A percentile compares a stretch with the other conserved stretches of the same genome.
phyloP scores from a whole-genome alignment of 2,888 invertebrate species.

The Dasysyrphus albostriatus region DNA sequence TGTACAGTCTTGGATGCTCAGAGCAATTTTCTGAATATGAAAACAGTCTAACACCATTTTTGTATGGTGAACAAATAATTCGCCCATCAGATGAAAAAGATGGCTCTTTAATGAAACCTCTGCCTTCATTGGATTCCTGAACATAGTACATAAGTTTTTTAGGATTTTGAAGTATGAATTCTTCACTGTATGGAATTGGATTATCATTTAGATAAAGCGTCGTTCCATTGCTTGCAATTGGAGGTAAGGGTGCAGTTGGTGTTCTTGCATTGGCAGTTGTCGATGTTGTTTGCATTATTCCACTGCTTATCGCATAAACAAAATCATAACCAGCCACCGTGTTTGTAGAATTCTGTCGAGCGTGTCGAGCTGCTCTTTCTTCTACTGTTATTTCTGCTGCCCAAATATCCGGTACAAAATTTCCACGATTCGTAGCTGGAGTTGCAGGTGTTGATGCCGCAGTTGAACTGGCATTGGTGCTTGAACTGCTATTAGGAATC shows the following conservation, averaged over 20 bases:
- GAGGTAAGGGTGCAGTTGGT: constrained; percentile 4
- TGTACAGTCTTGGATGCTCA: constrained; percentile 86
- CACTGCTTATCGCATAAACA: constrained; percentile 83
- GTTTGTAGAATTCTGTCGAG: constrained; percentile 79
- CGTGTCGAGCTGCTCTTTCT: constrained; percentile 81
- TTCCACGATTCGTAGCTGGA: constrained; percentile 33
- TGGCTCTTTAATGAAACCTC: constrained; percentile 96
- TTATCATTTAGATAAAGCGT: constrained; percentile 40
- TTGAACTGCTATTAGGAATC: constrained; percentile 7
- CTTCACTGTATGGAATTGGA: constrained; percentile 41
- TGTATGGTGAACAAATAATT: constrained; percentile 95
- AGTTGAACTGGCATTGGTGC: background rate
- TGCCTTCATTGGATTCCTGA: constrained; percentile 94
- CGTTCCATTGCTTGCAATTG: background rate
- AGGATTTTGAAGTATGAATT: constrained; percentile 85
- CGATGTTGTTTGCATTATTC: constrained; percentile 79
- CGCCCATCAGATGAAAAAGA: constrained; percentile 96
- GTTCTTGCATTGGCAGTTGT: background rate
- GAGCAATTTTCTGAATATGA: constrained; percentile 91
- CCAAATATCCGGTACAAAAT: constrained; percentile 83
- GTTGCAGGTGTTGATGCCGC: background rate
- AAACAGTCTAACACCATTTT: constrained; percentile 92
- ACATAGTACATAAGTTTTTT: constrained; percentile 92
- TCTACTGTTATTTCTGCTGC: constrained; percentile 83
- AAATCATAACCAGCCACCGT: constrained; percentile 82